These are phyloP conservation scores for Meloidogyne hapla DNA, from an alignment of 1,140 invertebrate genomes.

Conservation along the genomic window DNA sequence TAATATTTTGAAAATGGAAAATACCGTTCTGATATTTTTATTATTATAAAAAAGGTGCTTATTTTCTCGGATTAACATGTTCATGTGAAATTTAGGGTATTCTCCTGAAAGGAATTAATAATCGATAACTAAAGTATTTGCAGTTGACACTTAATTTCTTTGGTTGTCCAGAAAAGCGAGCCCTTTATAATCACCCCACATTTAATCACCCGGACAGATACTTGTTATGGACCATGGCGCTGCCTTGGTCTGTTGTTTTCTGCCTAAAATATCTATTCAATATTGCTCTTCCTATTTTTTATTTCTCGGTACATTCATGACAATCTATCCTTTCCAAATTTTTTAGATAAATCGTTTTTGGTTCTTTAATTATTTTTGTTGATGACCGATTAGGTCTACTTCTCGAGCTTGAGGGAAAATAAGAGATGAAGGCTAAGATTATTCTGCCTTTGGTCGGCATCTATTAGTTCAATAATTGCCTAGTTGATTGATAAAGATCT, in stretches of 20 bases:
- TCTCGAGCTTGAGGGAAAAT: too few species aligned
- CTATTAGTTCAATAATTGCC: too few species aligned
- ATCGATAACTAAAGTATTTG: too few species aligned
- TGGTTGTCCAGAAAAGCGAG: too few species aligned
- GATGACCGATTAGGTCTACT: too few species aligned
- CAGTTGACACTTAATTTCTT: too few species aligned
- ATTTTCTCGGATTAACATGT: not conserved
- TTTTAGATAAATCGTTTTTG: not conserved
- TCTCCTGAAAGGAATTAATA: too few species aligned
- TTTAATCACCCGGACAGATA: not conserved
- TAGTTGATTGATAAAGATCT: too few species aligned
- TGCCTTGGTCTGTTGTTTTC: not conserved
- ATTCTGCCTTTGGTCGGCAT: too few species aligned
- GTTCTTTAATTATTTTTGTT: not conserved
- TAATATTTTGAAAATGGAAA: not conserved
- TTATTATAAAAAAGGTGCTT: slow-evolving; percentile 3
- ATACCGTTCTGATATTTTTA: slow-evolving; percentile 6
- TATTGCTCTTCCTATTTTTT: not conserved
- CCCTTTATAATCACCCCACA: not conserved
- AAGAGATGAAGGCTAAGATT: too few species aligned
- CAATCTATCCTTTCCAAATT: not conserved
- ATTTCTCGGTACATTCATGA: not conserved
- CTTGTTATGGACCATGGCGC: not conserved
- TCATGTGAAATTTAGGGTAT: too few species aligned
- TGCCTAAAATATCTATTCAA: not conserved